A percentile compares a stretch with the other conserved stretches of the same genome.
phyloP scores from a whole-genome alignment of 2,113 vertebrate genomes.

The Polypterus bichir region DNA sequence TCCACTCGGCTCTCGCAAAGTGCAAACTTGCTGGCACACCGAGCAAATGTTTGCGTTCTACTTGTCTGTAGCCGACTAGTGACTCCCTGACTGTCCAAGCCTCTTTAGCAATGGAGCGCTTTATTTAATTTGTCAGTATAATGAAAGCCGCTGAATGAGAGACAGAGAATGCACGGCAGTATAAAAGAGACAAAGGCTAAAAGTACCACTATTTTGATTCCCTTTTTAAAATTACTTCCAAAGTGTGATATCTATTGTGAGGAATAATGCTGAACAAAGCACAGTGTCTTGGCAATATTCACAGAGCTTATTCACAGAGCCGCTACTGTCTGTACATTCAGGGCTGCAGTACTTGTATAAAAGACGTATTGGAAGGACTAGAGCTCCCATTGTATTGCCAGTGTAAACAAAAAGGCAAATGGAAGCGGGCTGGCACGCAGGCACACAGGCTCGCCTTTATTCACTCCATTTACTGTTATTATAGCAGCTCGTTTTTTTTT shows the following conservation, averaged over 20 bases:
- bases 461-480: slow-evolving; percentile 52
- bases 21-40: slow-evolving; percentile 28
- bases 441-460: slow-evolving; percentile 59
- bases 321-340: slow-evolving; percentile 72
- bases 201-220: slow-evolving; percentile 98
- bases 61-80: slow-evolving; percentile 48
- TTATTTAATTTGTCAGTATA: slow-evolving; percentile 98
- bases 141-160: slow-evolving; percentile 85
- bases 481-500: slow-evolving; percentile 31
- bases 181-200: slow-evolving; percentile 87
- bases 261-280: slow-evolving; percentile 85
- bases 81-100: slow-evolving; percentile 54
- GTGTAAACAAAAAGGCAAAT: slow-evolving; percentile 90
- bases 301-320: slow-evolving; percentile 79
- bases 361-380: slow-evolving; percentile 76
- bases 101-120: slow-evolving; percentile 75
- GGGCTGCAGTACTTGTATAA: slow-evolving; percentile 83
- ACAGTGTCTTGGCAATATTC: slow-evolving; percentile 87
- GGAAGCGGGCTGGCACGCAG: slow-evolving; percentile 75
- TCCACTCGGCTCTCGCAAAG: neutral
- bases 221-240: slow-evolving; percentile 96
- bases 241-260: slow-evolving; percentile 96
- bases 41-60: slow-evolving; percentile 43
- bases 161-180: slow-evolving; percentile 70
- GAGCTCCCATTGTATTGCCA: slow-evolving; percentile 76